A percentile compares a stretch with the other conserved stretches of the same genome.
phyloP scores from a whole-genome alignment of 2,113 vertebrate genomes.

The Motacilla tschutschensis region DNA sequence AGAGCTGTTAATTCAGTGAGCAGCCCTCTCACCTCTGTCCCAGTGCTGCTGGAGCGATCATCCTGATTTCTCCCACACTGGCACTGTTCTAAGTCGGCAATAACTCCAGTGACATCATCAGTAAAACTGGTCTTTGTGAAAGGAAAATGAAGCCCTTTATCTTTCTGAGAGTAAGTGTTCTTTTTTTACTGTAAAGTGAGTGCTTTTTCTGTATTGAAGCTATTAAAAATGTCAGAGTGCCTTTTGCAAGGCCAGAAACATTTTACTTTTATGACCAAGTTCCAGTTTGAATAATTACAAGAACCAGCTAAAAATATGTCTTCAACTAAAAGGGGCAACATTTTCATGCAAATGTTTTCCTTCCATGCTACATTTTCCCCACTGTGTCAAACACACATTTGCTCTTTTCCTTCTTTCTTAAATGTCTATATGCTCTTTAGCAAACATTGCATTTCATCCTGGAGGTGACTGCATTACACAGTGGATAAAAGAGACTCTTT shows the following conservation, averaged over 20 bases:
- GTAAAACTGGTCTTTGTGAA: neutral
- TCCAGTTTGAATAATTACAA: slow-evolving; percentile 27
- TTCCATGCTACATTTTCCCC: neutral
- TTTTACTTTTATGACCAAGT: slow-evolving; percentile 11
- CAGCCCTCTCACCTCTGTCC: neutral
- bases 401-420: neutral
- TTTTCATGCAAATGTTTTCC: neutral
- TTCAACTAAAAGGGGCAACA: neutral
- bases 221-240: slow-evolving; percentile 17
- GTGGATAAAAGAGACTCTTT: slow-evolving; percentile 27
- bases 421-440: slow-evolving; percentile 1
- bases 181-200: slow-evolving; percentile 5
- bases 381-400: neutral
- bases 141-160: slow-evolving; percentile 14
- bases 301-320: neutral
- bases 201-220: neutral
- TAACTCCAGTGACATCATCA: slow-evolving; percentile 1
- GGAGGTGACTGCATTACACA: slow-evolving; percentile 46
- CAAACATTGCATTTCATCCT: slow-evolving; percentile 26
- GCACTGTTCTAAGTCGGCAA: neutral
- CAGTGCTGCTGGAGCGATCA: neutral
- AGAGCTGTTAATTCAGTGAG: slow-evolving; percentile 17
- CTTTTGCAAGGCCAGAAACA: neutral
- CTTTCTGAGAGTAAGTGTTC: neutral
- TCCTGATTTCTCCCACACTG: neutral